phyloP scores from a whole-genome alignment of 2,113 vertebrate genomes.

The Micromys minutus region DNA sequence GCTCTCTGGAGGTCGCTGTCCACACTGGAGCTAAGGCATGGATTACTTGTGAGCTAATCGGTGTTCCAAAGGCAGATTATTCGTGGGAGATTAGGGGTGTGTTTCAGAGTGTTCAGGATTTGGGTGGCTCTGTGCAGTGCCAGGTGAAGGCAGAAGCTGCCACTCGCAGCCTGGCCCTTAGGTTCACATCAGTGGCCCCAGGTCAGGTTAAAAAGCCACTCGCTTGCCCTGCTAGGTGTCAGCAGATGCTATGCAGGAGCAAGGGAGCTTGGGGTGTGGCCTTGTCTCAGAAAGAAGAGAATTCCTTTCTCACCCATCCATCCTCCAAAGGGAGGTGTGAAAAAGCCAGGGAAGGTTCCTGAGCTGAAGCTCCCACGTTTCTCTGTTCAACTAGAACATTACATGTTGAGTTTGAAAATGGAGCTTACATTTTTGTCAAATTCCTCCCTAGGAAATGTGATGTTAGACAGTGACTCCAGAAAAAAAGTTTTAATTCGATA shows the following conservation, averaged over 20 bases:
- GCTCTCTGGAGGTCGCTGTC: not conserved
- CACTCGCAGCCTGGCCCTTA: not conserved
- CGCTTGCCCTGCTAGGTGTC: not conserved
- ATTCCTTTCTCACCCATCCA: not conserved
- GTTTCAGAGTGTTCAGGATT: not conserved
- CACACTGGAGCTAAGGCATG: not conserved
- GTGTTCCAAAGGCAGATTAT: slow-evolving; percentile 40
- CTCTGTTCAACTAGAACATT: slow-evolving; percentile 12
- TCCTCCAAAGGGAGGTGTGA: not conserved
- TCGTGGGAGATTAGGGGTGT: not conserved
- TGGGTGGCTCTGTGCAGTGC: not conserved
- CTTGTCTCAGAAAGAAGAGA: not conserved
- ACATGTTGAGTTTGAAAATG: not conserved
- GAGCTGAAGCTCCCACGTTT: not conserved
- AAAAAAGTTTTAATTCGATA: not conserved
- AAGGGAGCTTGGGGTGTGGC: not conserved
- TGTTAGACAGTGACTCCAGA: slow-evolving; percentile 6
- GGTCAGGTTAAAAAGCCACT: not conserved
- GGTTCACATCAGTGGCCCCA: not conserved
- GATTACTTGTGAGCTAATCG: not conserved
- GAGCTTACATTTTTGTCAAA: not conserved
- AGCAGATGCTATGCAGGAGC: not conserved
- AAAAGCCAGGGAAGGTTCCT: not conserved
- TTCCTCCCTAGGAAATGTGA: not conserved
- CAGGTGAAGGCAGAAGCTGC: not conserved